phyloP scores from a whole-genome alignment of 2,797 vertebrate species.

The Myripristis murdjan region DNA sequence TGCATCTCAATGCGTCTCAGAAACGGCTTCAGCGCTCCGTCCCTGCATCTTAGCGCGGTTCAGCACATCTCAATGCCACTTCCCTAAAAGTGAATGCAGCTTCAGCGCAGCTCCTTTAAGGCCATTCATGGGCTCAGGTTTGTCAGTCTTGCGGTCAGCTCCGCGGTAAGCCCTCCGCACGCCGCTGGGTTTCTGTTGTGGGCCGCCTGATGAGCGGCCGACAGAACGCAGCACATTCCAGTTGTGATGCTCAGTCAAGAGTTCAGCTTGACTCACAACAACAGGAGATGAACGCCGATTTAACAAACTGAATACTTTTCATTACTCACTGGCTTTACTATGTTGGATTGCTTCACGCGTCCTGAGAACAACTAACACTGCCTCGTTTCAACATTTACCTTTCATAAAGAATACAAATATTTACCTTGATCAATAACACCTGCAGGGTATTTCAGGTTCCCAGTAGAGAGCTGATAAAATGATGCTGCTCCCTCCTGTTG shows the following conservation, averaged over 20 bases:
- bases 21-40: constrained; percentile 57
- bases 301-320: constrained; percentile 79
- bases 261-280: constrained; percentile 78
- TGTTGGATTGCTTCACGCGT: constrained; percentile 43
- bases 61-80: constrained; percentile 77
- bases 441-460: neutral
- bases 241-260: constrained; percentile 72
- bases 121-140: constrained; percentile 57
- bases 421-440: constrained; percentile 34
- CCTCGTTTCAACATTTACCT: constrained; percentile 62
- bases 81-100: constrained; percentile 70
- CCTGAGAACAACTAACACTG: constrained; percentile 50
- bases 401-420: constrained; percentile 62
- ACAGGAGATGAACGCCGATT: constrained; percentile 75
- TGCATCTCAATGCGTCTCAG: constrained; percentile 70
- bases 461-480: neutral
- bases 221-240: constrained; percentile 72
- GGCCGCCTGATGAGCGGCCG: constrained; percentile 61
- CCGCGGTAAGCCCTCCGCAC: too few species aligned
- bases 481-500: constrained; percentile 47
- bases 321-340: constrained; percentile 56
- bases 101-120: constrained; percentile 54
- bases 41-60: constrained; percentile 74
- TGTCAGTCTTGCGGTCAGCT: constrained; percentile 18
- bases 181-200: constrained; percentile 57